These are phyloP conservation scores for Arctocebus calabarensis DNA, from an alignment of 2,797 vertebrate genomes.

Conservation along the genomic window DNA sequence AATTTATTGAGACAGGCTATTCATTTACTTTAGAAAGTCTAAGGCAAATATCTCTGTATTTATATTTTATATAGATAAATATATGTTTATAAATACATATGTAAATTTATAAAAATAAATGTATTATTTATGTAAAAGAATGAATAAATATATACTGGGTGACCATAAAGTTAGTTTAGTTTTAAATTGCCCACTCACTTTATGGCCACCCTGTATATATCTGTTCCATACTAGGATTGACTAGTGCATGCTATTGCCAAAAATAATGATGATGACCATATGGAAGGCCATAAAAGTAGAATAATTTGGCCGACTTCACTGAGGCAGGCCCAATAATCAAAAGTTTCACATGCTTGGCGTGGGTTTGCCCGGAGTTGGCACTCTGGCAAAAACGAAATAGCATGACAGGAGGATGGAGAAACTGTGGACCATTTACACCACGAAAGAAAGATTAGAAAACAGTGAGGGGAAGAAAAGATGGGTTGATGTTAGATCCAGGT, in stretches of 20 bases:
- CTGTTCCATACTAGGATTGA: background rate
- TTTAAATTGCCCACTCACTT: too few species aligned
- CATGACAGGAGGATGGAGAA: background rate
- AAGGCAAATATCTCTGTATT: background rate
- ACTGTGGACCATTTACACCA: rapidly evolving
- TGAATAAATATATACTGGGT: too few species aligned
- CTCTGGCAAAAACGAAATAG: background rate
- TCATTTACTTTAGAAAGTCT: background rate
- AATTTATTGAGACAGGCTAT: background rate
- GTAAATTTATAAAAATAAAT: too few species aligned
- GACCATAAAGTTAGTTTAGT: too few species aligned
- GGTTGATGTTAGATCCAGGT: slow-evolving; percentile 39
- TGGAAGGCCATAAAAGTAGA: background rate
- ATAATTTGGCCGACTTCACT: background rate
- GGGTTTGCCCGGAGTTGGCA: background rate
- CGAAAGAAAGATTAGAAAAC: background rate
- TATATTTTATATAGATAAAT: background rate
- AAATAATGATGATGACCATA: background rate
- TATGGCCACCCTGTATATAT: too few species aligned
- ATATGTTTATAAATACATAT: too few species aligned
- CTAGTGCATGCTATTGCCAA: background rate
- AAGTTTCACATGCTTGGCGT: background rate
- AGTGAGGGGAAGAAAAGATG: background rate
- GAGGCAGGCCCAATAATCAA: background rate
- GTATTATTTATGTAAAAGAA: too few species aligned